Evolutionary conservation across 2,797 vertebrate genomes (phyloP).

Genomic region (Ctenopoma kingsleyae): DNA sequence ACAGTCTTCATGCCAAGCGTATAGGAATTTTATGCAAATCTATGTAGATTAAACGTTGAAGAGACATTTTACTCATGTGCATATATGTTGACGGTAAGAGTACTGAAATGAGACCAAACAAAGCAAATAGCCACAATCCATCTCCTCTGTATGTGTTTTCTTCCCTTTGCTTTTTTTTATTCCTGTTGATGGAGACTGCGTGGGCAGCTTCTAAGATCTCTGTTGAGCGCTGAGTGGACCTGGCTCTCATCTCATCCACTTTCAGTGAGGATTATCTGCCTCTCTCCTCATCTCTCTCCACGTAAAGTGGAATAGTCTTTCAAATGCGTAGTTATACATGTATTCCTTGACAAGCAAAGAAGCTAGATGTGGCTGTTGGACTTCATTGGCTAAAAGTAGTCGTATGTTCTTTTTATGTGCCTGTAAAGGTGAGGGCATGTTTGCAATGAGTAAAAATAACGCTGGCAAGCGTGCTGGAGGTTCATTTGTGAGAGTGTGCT

Average conservation of each 20-base stretch:
- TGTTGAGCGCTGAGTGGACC: conserved; percentile 64
- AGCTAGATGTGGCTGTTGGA: conserved; percentile 23
- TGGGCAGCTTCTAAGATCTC: conserved; percentile 69
- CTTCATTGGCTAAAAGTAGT: conserved; percentile 16
- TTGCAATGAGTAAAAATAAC: conserved; percentile 24
- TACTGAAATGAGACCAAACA: conserved; percentile 29
- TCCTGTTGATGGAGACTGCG: conserved; percentile 58
- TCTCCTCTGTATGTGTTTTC: conserved; percentile 23
- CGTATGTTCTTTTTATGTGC: conserved; percentile 22
- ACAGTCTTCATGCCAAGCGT: neutral
- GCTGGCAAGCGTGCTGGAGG: conserved; percentile 34
- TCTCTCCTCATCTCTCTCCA: conserved; percentile 37
- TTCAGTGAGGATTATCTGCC: conserved; percentile 65
- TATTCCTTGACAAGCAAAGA: conserved; percentile 35
- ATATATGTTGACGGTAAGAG: neutral
- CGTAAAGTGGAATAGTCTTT: conserved; percentile 49
- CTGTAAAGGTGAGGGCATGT: conserved; percentile 46
- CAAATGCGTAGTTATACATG: conserved; percentile 29
- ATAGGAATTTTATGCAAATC: neutral
- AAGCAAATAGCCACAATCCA: conserved; percentile 33
- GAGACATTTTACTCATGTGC: neutral
- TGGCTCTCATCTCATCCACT: conserved; percentile 72
- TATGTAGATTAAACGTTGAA: neutral
- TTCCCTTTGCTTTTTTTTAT: conserved; percentile 10
- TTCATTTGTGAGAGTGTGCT: conserved; percentile 15